Percentiles rank a stretch among this genome's conserved stretches.
phyloP scores from a whole-genome alignment of 1,140 invertebrate species.

The Cydia fagiglandana region DNA sequence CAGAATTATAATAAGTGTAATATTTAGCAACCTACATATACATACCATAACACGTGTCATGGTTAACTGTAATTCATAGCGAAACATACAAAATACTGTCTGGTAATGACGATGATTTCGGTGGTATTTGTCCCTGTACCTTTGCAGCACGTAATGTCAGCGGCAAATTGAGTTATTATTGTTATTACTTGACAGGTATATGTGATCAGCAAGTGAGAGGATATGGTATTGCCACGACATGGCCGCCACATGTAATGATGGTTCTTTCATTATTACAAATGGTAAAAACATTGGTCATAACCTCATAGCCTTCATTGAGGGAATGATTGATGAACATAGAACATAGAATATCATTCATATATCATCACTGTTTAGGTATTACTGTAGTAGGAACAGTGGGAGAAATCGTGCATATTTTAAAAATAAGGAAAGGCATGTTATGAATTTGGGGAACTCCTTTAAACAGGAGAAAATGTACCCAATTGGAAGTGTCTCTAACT shows the following conservation, averaged over 20 bases:
- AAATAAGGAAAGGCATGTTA: background rate
- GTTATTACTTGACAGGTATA: background rate
- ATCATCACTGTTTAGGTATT: background rate
- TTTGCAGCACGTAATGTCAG: background rate
- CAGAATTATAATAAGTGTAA: too few species aligned
- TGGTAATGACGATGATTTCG: too few species aligned
- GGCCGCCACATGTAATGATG: background rate
- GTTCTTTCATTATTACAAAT: background rate
- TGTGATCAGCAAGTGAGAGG: background rate
- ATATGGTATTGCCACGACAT: background rate
- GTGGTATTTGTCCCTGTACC: background rate
- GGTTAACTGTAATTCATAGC: too few species aligned
- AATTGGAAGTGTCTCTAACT: too few species aligned
- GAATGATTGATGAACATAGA: slow-evolving; percentile 7
- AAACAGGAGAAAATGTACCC: too few species aligned
- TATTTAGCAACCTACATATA: too few species aligned
- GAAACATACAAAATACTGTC: too few species aligned
- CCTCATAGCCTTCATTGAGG: background rate
- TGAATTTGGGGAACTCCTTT: background rate
- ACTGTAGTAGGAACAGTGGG: background rate
- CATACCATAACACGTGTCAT: too few species aligned
- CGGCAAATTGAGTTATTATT: background rate
- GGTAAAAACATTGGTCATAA: background rate
- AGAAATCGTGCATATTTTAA: background rate
- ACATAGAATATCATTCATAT: background rate